These are phyloP conservation scores for Heliconius charithonia DNA, from an alignment of 2,888 invertebrate genomes.

Conservation along the genomic window DNA sequence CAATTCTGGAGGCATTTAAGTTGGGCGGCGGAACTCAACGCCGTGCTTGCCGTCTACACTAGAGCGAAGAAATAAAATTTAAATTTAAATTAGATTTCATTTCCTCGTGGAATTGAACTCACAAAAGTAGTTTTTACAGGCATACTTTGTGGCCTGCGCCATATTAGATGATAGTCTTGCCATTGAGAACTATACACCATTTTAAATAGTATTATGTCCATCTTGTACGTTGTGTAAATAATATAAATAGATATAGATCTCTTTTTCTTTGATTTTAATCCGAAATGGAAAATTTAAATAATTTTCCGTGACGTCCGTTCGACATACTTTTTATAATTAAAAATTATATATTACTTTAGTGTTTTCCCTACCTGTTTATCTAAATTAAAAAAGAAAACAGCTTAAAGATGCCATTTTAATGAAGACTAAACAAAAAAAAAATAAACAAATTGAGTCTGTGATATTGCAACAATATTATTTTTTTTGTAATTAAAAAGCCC, in stretches of 20 bases:
- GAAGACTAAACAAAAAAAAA: neutral
- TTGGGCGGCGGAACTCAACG: too few species aligned
- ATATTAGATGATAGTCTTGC: too few species aligned
- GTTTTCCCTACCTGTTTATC: conserved; percentile 1
- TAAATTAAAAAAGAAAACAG: neutral
- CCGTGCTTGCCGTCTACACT: too few species aligned
- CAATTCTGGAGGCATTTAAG: too few species aligned
- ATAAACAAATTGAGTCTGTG: neutral
- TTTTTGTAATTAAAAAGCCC: neutral
- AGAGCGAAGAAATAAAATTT: too few species aligned
- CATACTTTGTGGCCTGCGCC: too few species aligned
- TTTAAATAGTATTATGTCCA: too few species aligned
- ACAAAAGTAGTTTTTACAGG: too few species aligned
- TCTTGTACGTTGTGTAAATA: too few species aligned
- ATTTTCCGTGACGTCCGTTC: neutral
- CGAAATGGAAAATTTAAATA: neutral
- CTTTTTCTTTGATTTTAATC: neutral
- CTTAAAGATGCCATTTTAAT: conserved; percentile 9
- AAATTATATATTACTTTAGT: neutral
- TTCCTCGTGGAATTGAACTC: too few species aligned
- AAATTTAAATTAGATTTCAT: too few species aligned
- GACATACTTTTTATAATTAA: neutral
- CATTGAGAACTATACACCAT: too few species aligned
- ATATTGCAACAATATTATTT: neutral
- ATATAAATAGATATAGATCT: neutral